These are phyloP conservation scores for Phaetusa simplex DNA, from an alignment of 2,113 vertebrate genomes.

Conservation along the genomic window DNA sequence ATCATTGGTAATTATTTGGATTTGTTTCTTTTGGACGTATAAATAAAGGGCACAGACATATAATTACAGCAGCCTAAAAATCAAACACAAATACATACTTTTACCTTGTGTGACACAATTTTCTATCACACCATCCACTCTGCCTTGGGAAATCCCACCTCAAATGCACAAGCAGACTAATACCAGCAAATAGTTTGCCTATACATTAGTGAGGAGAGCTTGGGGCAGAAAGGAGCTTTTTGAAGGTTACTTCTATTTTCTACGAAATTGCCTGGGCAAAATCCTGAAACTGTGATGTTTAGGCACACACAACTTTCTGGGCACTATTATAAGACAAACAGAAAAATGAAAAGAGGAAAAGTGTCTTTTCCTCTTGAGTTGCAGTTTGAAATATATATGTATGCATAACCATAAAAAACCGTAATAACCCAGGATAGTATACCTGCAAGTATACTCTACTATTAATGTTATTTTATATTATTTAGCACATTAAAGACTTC, in stretches of 20 bases:
- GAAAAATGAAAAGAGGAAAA: neutral
- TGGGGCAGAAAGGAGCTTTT: neutral
- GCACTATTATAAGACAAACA: neutral
- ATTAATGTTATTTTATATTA: conserved; percentile 14
- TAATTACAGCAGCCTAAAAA: neutral
- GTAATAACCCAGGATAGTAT: neutral
- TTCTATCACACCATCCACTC: neutral
- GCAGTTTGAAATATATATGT: neutral
- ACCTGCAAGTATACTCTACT: conserved; percentile 14
- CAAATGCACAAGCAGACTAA: neutral
- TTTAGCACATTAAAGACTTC: conserved; percentile 59
- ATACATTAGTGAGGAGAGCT: neutral
- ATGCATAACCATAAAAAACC: neutral
- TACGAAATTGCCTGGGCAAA: neutral
- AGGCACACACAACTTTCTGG: neutral
- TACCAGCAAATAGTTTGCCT: neutral
- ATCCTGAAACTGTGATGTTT: neutral
- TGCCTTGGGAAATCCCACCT: neutral
- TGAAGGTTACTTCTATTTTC: neutral
- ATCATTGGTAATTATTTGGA: neutral
- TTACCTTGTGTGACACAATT: neutral
- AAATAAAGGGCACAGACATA: neutral
- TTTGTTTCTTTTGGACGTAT: neutral
- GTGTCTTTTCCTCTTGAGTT: neutral
- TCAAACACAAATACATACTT: neutral